phyloP scores from a whole-genome alignment of 2,797 vertebrate species.

The Semaprochilodus insignis region DNA sequence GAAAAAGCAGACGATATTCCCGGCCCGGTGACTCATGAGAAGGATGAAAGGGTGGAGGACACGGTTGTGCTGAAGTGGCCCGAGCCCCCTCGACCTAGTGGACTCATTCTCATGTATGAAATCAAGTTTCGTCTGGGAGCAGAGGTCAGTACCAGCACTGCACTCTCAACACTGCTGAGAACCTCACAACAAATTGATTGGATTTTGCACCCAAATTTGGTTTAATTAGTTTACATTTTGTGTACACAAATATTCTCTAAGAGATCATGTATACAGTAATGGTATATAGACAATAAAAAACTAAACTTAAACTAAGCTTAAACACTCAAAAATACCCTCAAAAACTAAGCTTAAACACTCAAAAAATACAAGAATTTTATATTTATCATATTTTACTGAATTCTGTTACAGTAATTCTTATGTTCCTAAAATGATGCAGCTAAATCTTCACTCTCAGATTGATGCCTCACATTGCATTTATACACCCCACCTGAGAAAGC shows the following conservation, averaged over 20 bases:
- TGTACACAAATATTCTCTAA: too few relatives aligned
- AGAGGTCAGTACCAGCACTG: conserved; percentile 83
- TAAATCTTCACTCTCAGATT: neutral
- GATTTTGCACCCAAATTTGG: neutral
- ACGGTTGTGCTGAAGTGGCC: conserved; percentile 89
- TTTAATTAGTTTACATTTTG: neutral
- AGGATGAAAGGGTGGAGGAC: conserved; percentile 85
- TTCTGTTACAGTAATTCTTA: too few relatives aligned
- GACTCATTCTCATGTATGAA: conserved; percentile 96
- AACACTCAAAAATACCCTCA: too few relatives aligned
- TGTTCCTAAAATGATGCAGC: neutral
- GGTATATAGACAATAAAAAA: too few relatives aligned
- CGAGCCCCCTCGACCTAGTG: conserved; percentile 90
- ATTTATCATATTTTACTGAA: neutral
- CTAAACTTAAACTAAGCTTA: too few relatives aligned
- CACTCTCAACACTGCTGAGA: neutral
- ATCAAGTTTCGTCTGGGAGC: conserved; percentile 88
- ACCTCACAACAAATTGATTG: neutral
- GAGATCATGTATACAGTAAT: too few relatives aligned
- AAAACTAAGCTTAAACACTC: too few relatives aligned
- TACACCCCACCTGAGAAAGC: neutral
- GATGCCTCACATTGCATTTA: neutral
- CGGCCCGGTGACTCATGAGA: conserved; percentile 84
- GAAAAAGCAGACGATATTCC: conserved; percentile 96
- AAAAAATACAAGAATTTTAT: too few relatives aligned